Evolutionary conservation across 2,797 vertebrate species (phyloP).

Genomic region (Lepus oiostolus): DNA sequence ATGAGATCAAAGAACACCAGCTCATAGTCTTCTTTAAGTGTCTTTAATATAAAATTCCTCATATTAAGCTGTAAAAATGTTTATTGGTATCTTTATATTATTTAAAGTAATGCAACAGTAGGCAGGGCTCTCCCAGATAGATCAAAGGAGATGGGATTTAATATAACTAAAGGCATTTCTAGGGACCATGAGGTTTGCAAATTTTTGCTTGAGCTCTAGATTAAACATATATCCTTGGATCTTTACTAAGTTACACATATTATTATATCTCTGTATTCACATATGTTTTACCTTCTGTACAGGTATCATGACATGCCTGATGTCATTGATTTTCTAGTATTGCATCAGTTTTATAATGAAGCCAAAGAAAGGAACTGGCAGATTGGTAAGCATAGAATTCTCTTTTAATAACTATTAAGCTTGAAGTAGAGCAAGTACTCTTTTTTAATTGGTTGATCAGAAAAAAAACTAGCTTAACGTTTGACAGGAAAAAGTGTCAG

Average conservation of each 20-base stretch:
- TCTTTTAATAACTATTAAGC: constrained; percentile 12
- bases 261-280: constrained; percentile 32
- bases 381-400: constrained; percentile 90
- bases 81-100: not conserved
- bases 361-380: constrained; percentile 99
- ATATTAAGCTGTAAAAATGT: constrained; percentile 16
- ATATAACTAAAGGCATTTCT: constrained; percentile 44
- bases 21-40: not conserved
- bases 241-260: constrained; percentile 12
- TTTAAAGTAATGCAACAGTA: not conserved
- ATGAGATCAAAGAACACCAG: not conserved
- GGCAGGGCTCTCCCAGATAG: not conserved
- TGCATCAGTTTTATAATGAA: constrained; percentile 98
- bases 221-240: constrained; percentile 34
- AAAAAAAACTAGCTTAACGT: constrained; percentile 37
- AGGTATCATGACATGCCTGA: constrained; percentile 99
- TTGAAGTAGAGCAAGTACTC: constrained; percentile 30
- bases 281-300: constrained; percentile 63
- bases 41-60: not conserved
- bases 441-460: constrained; percentile 45
- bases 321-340: constrained; percentile 98
- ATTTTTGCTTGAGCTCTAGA: constrained; percentile 10
- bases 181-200: not conserved
- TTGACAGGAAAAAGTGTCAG: constrained; percentile 16
- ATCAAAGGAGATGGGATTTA: constrained; percentile 45